Base-by-base conservation (phyloP, 2,113 vertebrate species). In the Jacana jacana region DNA sequence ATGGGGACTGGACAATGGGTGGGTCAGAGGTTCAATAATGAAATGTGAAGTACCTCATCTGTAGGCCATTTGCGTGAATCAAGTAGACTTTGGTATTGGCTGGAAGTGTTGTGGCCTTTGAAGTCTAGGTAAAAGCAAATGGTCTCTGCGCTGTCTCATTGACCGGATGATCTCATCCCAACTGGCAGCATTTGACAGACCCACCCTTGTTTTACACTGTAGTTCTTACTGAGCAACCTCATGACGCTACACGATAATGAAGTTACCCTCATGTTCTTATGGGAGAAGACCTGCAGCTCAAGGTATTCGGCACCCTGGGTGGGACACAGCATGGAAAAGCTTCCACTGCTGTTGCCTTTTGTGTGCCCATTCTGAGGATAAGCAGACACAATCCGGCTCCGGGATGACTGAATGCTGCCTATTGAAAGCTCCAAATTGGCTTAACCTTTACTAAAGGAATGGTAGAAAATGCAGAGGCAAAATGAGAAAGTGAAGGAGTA, bases 91-190 rank as follows among this genome's bases (percentile, higher is more conserved):
- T 81, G 42, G 37, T 75, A 30, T n/a, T 93, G 95, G 33, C 60
- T 95, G 68, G 85, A 83, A 90, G 65, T 0, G 0, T 39, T n/a
- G 46, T 31, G 42, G 64, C 69, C 72, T 96, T 93, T 96, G 82
- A 71, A 90, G 60, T 78, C 71, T 70, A 75, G 88, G 90, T 93
- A 10, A 57, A 96, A 91, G 72, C 76, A 83, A 91, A 95, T 71
- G 72, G 79, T 94, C 49, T 85, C 86, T 64, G 66, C 49, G 57
- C 73, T 92, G 52, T 40, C 40, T 92, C 66, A 35, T 13, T 44
- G 44, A 73, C 81, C 91, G 71, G 69, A 87, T 93, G 89, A 93
- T 87, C 70, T 95, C 91, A 96, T 89, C 89, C n/a, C 68, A 83
- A 5, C 68, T 83, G 88, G 87, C 81, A 86, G 81, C 60, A 24